Conservation (phyloP, 2,113 vertebrate species). For the Aplodontia rufa region DNA sequence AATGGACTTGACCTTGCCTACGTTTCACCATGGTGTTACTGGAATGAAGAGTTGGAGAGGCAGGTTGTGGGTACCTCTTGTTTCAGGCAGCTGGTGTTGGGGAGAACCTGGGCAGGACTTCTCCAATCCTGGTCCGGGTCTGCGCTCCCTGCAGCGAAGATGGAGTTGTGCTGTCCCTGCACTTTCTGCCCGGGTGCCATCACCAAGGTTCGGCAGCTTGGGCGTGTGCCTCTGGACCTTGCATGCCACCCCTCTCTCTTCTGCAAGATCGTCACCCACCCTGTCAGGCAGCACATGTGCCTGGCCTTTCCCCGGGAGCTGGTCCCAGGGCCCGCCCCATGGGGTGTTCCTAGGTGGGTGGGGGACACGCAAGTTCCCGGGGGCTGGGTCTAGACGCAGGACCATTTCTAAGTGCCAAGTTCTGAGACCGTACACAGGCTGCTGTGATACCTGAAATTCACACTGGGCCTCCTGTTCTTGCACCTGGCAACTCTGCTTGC, state of each 20-base stretch:
- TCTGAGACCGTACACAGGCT: neutral
- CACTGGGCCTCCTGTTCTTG: neutral
- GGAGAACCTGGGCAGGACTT: too few relatives aligned
- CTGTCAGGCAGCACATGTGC: too few relatives aligned
- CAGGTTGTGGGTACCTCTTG: neutral
- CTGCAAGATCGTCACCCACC: neutral
- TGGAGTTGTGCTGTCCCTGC: fast-evolving
- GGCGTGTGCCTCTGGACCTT: too few relatives aligned
- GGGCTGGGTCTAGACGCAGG: too few relatives aligned
- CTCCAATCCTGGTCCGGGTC: neutral
- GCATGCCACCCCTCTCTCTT: neutral
- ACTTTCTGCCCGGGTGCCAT: too few relatives aligned
- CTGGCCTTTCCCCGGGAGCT: too few relatives aligned
- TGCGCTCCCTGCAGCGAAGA: neutral
- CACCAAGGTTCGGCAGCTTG: neutral
- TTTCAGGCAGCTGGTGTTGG: neutral
- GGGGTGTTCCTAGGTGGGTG: neutral
- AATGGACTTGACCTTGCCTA: neutral
- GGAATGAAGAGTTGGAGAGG: neutral
- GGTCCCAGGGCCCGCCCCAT: neutral
- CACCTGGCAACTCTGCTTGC: neutral
- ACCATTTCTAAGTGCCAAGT: neutral
- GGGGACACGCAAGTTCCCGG: neutral
- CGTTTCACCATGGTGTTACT: neutral
- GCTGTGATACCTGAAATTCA: too few relatives aligned